phyloP scores from a whole-genome alignment of 2,113 vertebrate genomes.

The Cromileptes altivelis region DNA sequence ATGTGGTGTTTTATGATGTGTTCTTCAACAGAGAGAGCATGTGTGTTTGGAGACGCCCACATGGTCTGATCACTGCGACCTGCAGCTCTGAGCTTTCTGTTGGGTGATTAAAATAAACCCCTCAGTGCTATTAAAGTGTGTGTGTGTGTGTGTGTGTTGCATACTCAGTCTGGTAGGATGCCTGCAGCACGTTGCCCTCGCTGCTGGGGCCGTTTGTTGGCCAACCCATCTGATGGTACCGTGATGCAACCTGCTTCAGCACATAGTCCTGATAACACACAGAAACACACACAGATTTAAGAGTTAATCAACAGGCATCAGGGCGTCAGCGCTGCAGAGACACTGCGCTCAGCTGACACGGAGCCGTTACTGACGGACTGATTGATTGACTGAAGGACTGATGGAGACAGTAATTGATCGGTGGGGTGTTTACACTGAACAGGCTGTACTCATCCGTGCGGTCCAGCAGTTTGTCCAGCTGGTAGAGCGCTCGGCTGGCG shows the following conservation, averaged over 20 bases:
- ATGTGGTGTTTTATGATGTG: no score
- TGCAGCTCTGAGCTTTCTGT: background rate
- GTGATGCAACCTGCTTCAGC: slow-evolving; percentile 93
- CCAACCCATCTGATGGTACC: slow-evolving; percentile 96
- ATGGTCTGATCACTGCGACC: background rate
- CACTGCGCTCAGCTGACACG: background rate
- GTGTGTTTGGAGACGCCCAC: background rate
- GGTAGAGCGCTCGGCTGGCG: slow-evolving; percentile 94
- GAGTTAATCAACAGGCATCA: background rate
- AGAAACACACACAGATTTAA: slow-evolving; percentile 12
- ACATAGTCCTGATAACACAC: slow-evolving; percentile 90
- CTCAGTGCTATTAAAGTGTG: background rate
- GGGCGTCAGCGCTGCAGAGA: background rate
- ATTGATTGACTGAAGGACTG: slow-evolving; percentile 4
- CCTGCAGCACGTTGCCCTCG: slow-evolving; percentile 90
- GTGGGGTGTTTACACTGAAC: slow-evolving; percentile 89
- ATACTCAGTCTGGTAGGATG: slow-evolving; percentile 95
- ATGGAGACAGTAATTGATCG: slow-evolving; percentile 18
- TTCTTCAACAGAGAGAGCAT: background rate
- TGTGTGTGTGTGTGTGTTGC: slow-evolving; percentile 16
- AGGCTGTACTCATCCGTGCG: slow-evolving; percentile 95
- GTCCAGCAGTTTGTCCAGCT: slow-evolving; percentile 97
- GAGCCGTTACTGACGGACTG: background rate
- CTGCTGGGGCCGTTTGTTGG: slow-evolving; percentile 83
- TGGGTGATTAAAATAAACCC: background rate